phyloP scores from a whole-genome alignment of 2,113 vertebrate genomes.

The Tauraco erythrolophus region DNA sequence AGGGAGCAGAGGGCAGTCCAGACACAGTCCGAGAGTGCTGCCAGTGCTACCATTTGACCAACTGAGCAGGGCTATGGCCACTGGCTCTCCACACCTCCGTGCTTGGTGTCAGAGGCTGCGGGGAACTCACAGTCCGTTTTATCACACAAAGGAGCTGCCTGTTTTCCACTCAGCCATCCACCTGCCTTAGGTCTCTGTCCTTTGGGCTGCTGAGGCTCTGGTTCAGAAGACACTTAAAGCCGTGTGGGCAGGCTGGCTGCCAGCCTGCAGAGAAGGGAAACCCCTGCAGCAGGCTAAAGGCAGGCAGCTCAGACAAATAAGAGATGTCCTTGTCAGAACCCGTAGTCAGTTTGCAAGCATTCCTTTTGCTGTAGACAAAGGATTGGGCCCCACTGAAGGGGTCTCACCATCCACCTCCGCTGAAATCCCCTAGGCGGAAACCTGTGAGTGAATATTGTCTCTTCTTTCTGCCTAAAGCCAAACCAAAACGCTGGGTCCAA shows the following conservation, averaged over 20 bases:
- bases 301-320: background rate
- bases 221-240: background rate
- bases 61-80: fast-evolving
- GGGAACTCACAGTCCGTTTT: background rate
- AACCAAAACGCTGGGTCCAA: background rate
- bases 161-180: background rate
- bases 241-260: background rate
- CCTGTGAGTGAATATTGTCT: fast-evolving
- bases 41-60: background rate
- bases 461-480: background rate
- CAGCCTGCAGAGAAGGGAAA: background rate
- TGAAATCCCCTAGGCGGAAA: background rate
- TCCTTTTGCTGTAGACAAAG: background rate
- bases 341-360: too few relatives aligned
- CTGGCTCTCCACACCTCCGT: background rate
- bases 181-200: background rate
- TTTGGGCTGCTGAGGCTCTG: background rate
- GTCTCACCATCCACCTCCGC: background rate
- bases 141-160: background rate
- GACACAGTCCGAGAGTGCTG: fast-evolving
- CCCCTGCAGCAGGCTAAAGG: background rate
- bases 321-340: background rate
- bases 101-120: background rate
- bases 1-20: background rate
- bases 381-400: background rate